phyloP scores from a whole-genome alignment of 2,888 invertebrate species.

The Anarsia innoxiella region DNA sequence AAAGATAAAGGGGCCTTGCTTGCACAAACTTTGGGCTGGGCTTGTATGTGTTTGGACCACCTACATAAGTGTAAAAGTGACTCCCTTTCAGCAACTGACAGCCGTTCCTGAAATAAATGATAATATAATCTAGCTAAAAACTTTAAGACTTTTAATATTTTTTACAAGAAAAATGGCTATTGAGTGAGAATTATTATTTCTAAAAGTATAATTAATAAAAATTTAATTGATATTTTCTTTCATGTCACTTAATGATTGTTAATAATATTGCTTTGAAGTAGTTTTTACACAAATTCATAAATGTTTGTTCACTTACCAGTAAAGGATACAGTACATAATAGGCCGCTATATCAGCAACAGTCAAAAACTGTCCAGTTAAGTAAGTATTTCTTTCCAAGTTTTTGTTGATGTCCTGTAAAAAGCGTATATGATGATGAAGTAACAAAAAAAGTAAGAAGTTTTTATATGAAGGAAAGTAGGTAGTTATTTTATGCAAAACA shows the following conservation, averaged over 20 bases:
- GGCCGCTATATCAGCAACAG: conserved; percentile 81
- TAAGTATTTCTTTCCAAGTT: conserved; percentile 51
- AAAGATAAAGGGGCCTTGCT: conserved; percentile 40
- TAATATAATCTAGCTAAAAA: too few species aligned
- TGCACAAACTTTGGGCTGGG: conserved; percentile 76
- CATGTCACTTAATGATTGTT: too few species aligned
- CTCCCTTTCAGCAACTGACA: conserved; percentile 80
- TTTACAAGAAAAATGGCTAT: too few species aligned
- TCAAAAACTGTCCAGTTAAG: conserved; percentile 57
- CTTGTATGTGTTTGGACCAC: conserved; percentile 86
- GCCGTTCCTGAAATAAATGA: conserved; percentile 76
- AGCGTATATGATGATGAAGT: too few species aligned
- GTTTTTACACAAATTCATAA: too few species aligned
- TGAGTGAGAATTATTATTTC: too few species aligned
- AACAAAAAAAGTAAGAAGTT: too few species aligned
- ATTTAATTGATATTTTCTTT: too few species aligned
- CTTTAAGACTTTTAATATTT: too few species aligned
- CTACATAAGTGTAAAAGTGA: conserved; percentile 81
- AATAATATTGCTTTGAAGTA: too few species aligned
- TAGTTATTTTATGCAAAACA: neutral
- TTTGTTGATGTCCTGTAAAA: conserved; percentile 58
- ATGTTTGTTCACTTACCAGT: conserved; percentile 78
- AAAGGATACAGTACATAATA: conserved; percentile 80
- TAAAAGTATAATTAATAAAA: too few species aligned
- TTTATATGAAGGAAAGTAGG: neutral